Percentiles rank a stretch among this genome's conserved stretches.
Evolutionary conservation across 2,797 vertebrate genomes (phyloP).

Genomic region (Pelodytes ibericus): DNA sequence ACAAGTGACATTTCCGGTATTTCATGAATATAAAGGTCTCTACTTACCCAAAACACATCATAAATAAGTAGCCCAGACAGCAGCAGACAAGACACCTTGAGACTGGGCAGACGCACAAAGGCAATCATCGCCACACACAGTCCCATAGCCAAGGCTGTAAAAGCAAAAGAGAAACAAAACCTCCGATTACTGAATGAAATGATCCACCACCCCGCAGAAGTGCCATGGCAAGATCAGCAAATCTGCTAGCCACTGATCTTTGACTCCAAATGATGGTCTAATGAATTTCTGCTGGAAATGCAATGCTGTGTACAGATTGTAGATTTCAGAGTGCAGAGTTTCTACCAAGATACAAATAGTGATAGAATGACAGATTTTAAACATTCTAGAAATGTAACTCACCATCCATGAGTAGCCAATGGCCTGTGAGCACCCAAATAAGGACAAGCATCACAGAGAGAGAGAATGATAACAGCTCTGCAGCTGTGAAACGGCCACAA

Average conservation of each 20-base stretch:
- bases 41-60: slow-evolving; percentile 98
- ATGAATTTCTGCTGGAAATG: too few relatives aligned
- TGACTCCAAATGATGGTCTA: too few relatives aligned
- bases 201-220: neutral
- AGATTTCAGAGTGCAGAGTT: too few relatives aligned
- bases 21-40: neutral
- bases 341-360: too few relatives aligned
- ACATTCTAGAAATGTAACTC: slow-evolving; percentile 61
- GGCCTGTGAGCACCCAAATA: slow-evolving; percentile 98
- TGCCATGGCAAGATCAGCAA: too few relatives aligned
- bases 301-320: too few relatives aligned
- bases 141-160: slow-evolving; percentile 94
- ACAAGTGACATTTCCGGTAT: too few relatives aligned
- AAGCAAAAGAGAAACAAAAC: slow-evolving; percentile 55
- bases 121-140: slow-evolving; percentile 99
- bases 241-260: too few relatives aligned
- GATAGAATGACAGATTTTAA: too few relatives aligned
- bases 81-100: slow-evolving; percentile 98
- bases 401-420: slow-evolving; percentile 99
- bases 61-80: slow-evolving; percentile 98
- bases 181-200: neutral
- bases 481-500: slow-evolving; percentile 97
- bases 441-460: slow-evolving; percentile 96
- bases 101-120: slow-evolving; percentile 96
- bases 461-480: slow-evolving; percentile 94